Conservation (phyloP, 2,113 vertebrate genomes). For the Chinchilla lanigera region DNA sequence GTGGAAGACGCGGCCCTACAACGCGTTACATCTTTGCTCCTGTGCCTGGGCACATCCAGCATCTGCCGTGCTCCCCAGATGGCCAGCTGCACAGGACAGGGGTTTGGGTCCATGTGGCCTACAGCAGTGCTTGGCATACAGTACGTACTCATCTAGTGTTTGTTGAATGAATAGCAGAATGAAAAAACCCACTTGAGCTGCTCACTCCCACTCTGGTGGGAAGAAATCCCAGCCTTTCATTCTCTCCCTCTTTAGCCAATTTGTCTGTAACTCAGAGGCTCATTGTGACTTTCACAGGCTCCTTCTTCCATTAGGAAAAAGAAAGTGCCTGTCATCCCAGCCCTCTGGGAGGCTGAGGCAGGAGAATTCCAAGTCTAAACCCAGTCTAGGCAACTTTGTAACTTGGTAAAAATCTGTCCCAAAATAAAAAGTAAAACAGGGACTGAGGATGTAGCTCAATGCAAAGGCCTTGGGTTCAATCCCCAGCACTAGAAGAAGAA, state of each 20-base stretch:
- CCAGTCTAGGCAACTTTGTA: not conserved
- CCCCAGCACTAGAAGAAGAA: not conserved
- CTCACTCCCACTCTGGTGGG: no score
- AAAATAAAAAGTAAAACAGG: not conserved
- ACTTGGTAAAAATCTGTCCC: not conserved
- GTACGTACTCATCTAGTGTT: not conserved
- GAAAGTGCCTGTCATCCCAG: not conserved
- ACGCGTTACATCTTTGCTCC: fast-evolving
- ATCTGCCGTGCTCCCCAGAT: not conserved
- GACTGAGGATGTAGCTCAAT: no score
- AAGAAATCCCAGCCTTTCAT: not conserved
- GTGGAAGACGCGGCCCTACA: not conserved
- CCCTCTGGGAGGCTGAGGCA: not conserved
- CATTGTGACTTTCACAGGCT: not conserved
- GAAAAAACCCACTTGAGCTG: not conserved
- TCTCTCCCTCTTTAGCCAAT: not conserved
- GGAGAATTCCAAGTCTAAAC: not conserved
- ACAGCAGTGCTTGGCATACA: not conserved
- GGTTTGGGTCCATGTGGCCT: not conserved
- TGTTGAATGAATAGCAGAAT: not conserved
- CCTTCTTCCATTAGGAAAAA: not conserved
- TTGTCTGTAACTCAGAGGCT: not conserved
- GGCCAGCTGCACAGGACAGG: not conserved
- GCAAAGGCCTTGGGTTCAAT: not conserved
- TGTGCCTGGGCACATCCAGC: not conserved